phyloP scores from a whole-genome alignment of 2,888 invertebrate genomes.

The Drosophila peninsularis region DNA sequence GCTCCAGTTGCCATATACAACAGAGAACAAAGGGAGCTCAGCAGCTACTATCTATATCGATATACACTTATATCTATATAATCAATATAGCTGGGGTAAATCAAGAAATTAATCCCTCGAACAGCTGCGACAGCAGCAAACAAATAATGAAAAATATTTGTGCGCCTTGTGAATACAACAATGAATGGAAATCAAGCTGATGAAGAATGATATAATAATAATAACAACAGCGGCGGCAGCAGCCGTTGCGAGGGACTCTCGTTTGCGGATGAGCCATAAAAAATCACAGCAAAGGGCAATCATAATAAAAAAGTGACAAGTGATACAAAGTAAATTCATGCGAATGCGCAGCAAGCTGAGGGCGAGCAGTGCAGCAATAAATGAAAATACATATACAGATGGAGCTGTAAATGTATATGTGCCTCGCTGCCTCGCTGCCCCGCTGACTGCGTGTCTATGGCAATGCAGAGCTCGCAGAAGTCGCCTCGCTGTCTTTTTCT shows the following conservation, averaged over 20 bases:
- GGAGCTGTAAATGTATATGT: constrained; percentile 23
- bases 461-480: constrained; percentile 14
- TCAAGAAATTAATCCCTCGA: constrained; percentile 83
- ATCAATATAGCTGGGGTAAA: constrained; percentile 63
- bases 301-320: constrained; percentile 80
- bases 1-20: constrained; percentile 33
- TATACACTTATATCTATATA: constrained; percentile 9
- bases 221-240: constrained; percentile 42
- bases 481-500: constrained; percentile 28
- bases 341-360: constrained; percentile 68
- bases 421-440: constrained; percentile 24
- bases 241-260: constrained; percentile 31
- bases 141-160: constrained; percentile 81
- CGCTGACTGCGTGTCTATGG: constrained; percentile 29
- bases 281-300: constrained; percentile 70
- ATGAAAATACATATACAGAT: constrained; percentile 43
- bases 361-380: constrained; percentile 56
- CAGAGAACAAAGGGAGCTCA: constrained; percentile 61
- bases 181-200: constrained; percentile 80
- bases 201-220: constrained; percentile 81
- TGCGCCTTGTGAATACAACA: constrained; percentile 74
- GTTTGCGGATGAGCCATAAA: constrained; percentile 72
- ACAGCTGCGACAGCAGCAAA: constrained; percentile 73
- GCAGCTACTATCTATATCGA: constrained; percentile 24
- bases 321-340: constrained; percentile 82